These are phyloP conservation scores for Digitonthophagus gazella DNA, from an alignment of 2,888 invertebrate genomes.

Conservation along the genomic window DNA sequence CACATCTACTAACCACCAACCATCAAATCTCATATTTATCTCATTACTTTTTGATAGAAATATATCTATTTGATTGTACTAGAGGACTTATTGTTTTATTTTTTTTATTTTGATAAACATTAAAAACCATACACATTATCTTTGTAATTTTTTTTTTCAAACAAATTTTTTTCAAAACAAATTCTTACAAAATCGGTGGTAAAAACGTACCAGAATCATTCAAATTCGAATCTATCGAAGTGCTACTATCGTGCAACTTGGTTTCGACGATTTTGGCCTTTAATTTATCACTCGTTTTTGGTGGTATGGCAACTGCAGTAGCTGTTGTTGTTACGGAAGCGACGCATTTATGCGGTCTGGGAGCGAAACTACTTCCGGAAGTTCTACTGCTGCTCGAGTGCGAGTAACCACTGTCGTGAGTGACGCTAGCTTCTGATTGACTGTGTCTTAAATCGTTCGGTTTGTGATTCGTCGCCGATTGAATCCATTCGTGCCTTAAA, in stretches of 20 bases:
- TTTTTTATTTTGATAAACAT: not conserved
- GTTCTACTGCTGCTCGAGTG: slow-evolving; percentile 45
- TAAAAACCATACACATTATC: not conserved
- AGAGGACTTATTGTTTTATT: slow-evolving; percentile 9
- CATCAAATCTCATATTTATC: not conserved
- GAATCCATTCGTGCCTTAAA: slow-evolving; percentile 77
- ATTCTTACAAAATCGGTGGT: slow-evolving; percentile 58
- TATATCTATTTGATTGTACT: slow-evolving; percentile 14
- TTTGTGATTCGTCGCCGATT: slow-evolving; percentile 39
- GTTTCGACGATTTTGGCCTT: slow-evolving; percentile 49
- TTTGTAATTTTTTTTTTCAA: not conserved
- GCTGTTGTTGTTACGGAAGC: slow-evolving; percentile 30
- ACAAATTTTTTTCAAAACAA: slow-evolving; percentile 1
- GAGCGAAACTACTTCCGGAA: slow-evolving; percentile 44
- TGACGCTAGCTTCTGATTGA: slow-evolving; percentile 54
- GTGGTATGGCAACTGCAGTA: slow-evolving; percentile 17
- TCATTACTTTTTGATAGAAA: not conserved
- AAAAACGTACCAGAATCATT: slow-evolving; percentile 64
- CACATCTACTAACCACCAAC: not conserved
- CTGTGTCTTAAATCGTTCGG: slow-evolving; percentile 52
- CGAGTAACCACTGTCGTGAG: slow-evolving; percentile 41
- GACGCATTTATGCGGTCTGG: slow-evolving; percentile 43
- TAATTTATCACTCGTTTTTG: slow-evolving; percentile 45
- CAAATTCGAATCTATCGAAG: slow-evolving; percentile 55
- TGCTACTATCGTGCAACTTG: slow-evolving; percentile 50